phyloP scores from a whole-genome alignment of 2,113 vertebrate genomes.

The Gadus chalcogrammus region DNA sequence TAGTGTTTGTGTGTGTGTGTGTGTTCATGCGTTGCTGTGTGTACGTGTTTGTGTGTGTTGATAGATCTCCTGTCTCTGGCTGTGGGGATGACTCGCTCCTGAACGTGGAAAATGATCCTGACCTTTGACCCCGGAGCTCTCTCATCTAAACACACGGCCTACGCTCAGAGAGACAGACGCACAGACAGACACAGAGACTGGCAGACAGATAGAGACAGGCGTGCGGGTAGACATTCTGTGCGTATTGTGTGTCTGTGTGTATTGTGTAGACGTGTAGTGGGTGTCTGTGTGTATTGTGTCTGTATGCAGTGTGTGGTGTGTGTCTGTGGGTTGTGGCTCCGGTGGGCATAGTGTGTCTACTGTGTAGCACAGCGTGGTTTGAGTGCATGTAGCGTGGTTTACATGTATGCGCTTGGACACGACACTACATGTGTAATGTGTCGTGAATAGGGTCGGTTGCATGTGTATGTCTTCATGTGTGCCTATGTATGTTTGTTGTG shows the following conservation, averaged over 20 bases:
- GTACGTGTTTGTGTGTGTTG: slow-evolving; percentile 10
- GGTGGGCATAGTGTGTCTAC: not conserved
- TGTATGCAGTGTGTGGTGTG: not conserved
- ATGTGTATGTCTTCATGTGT: not conserved
- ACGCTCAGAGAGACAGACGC: too few relatives aligned
- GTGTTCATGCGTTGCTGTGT: not conserved
- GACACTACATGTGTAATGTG: not conserved
- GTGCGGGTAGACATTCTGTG: too few relatives aligned
- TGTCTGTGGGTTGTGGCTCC: not conserved
- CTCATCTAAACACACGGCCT: too few relatives aligned
- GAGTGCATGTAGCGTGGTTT: not conserved
- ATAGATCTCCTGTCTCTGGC: not conserved
- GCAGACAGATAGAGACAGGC: too few relatives aligned
- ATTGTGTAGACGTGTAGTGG: not conserved
- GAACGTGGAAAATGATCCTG: too few relatives aligned
- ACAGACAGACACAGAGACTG: too few relatives aligned
- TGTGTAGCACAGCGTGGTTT: not conserved
- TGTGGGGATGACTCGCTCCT: too few relatives aligned
- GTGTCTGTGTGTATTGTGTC: too few relatives aligned
- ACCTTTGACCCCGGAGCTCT: too few relatives aligned
- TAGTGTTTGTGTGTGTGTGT: not conserved
- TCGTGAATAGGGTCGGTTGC: not conserved
- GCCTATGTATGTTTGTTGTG: not conserved
- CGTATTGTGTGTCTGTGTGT: not conserved
- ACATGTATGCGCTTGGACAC: not conserved